These are phyloP conservation scores for Atta texana DNA, from an alignment of 1,140 invertebrate genomes.

Conservation along the genomic window DNA sequence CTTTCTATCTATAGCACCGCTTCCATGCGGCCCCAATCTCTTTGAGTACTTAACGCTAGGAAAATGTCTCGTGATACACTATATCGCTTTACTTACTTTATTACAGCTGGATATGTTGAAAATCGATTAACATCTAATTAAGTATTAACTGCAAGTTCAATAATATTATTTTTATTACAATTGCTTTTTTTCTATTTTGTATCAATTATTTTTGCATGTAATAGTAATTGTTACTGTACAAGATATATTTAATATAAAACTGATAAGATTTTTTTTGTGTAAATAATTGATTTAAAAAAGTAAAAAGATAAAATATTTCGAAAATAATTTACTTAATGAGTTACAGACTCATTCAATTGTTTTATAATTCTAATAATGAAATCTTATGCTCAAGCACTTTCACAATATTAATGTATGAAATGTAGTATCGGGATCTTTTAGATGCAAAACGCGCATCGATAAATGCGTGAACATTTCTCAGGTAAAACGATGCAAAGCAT, in stretches of 20 bases:
- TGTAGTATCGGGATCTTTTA: background rate
- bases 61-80: constrained; percentile 36
- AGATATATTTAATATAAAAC: background rate
- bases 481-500: constrained; percentile 4
- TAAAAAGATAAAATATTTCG: background rate
- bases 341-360: background rate
- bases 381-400: background rate
- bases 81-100: constrained; percentile 29
- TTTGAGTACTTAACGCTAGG: constrained; percentile 15
- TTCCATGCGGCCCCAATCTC: constrained; percentile 48
- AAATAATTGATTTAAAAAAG: background rate
- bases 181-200: background rate
- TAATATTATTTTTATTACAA: background rate
- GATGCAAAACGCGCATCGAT: background rate
- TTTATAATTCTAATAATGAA: background rate
- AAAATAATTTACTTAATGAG: background rate
- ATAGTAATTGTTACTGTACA: background rate
- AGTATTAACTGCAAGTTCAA: background rate
- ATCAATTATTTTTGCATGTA: background rate
- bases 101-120: background rate
- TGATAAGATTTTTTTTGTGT: background rate
- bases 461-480: background rate
- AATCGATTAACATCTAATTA: constrained; percentile 25
- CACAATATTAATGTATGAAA: background rate
- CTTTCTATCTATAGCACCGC: constrained; percentile 61